Evolutionary conservation across 2,113 vertebrate genomes (phyloP).

Genomic region (Chlamydotis undulata): DNA sequence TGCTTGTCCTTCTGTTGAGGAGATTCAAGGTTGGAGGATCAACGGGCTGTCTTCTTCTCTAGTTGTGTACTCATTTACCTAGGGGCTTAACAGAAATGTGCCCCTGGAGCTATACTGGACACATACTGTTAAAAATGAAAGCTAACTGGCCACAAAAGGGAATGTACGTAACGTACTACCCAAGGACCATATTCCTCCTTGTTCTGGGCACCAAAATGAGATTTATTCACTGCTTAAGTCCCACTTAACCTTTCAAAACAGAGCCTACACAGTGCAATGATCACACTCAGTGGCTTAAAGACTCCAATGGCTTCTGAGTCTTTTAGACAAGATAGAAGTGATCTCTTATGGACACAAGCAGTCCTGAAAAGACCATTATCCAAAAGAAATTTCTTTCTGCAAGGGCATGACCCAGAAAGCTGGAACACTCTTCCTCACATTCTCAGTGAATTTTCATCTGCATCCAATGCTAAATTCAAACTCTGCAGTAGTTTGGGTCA

Average conservation of each 20-base stretch:
- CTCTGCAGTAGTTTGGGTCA: constrained; percentile 21
- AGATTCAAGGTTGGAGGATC: neutral
- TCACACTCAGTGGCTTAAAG: neutral
- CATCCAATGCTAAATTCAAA: neutral
- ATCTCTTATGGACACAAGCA: neutral
- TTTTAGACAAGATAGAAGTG: neutral
- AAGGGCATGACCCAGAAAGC: neutral
- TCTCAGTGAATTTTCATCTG: neutral
- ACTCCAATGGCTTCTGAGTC: neutral
- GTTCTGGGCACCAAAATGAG: neutral
- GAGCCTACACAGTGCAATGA: neutral
- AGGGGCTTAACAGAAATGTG: neutral
- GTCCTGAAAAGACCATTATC: neutral
- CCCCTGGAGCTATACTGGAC: neutral
- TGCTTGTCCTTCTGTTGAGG: neutral
- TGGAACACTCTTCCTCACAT: neutral
- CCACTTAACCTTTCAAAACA: neutral
- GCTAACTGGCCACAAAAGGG: neutral
- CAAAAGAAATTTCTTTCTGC: neutral
- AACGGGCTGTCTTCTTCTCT: neutral
- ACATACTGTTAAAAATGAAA: neutral
- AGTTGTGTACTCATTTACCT: neutral
- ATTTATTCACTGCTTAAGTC: neutral
- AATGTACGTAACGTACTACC: neutral
- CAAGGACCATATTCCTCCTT: neutral